Evolutionary conservation across 2,113 vertebrate species (phyloP), one percentile per base, ranked within the genome.

Genomic region (zebrafish (Danio rerio)): DNA sequence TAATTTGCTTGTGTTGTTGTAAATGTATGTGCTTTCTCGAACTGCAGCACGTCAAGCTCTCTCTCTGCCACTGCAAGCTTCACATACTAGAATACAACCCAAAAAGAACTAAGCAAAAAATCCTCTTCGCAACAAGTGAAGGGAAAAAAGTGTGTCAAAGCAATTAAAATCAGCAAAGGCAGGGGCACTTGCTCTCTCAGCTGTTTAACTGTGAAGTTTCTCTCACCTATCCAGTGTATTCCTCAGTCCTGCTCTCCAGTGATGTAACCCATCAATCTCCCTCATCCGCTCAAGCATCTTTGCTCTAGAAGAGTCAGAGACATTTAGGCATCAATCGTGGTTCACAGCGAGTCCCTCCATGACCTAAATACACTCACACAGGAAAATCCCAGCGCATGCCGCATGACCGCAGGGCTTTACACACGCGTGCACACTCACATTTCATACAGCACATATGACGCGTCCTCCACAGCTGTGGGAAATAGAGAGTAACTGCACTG

Each of bases 281-380:
- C 70, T 80, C 55, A 18, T 61, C 55, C 79, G 40, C 47, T 80
- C 83, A 81, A 71, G 66, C 69, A 81, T 74, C 79, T 80, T 74
- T 81, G 65, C 61, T 78, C 65, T 53, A 68, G 75, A 74, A 63
- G 79, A 69, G 40, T 45, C 56, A 4, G 16, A 18, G 52, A 40
- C 68, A 40, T 81, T 80, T 69, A 72, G 20, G 42, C 74, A 76
- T 74, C 9, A 16, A 47, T 20, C 71, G 47, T 69, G 63, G n/a
- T 78, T 78, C 63, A 63, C 66, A 66, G 18, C 13, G 43, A 66
- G 7, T 42, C 62, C 45, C 50, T 68, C 7, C 47, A 62, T 79
- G 80, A 81, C 84, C 76, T 63, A 70, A 42, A 73, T 59, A 72
- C 56, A 21, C 1, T 45, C 74, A 73, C 61, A 75, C 18, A 61